Percentiles rank a stretch among this genome's conserved stretches.
phyloP scores from a whole-genome alignment of 2,888 invertebrate species.

The Acanthacorydalis orientalis region DNA sequence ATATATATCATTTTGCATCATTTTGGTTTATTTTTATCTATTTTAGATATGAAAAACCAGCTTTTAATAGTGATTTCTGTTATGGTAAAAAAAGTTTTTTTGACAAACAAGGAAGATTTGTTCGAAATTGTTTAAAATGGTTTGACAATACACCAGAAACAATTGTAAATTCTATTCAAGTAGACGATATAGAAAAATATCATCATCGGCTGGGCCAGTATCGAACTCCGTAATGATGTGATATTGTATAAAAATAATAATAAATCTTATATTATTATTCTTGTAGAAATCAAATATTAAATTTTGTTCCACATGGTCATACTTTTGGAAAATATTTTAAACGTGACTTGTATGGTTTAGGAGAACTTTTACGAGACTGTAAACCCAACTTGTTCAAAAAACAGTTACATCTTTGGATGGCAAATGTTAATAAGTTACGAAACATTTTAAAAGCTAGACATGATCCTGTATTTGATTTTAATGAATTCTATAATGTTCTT shows the following conservation, averaged over 20 bases:
- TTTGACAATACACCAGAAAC: conserved; percentile 20
- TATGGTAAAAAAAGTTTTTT: conserved; percentile 28
- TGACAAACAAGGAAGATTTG: conserved; percentile 31
- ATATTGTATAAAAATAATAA: neutral
- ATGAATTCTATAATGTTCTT: conserved; percentile 11
- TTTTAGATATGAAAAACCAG: conserved; percentile 21
- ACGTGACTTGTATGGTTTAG: conserved; percentile 26
- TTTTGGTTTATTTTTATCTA: too few relatives aligned
- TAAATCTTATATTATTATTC: neutral
- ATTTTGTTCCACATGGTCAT: conserved; percentile 28
- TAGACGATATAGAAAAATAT: conserved; percentile 23
- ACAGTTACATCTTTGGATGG: conserved; percentile 28
- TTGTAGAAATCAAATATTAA: conserved; percentile 28
- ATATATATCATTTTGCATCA: too few relatives aligned
- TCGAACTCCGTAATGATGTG: conserved; percentile 24
- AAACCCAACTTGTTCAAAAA: conserved; percentile 23
- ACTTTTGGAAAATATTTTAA: conserved; percentile 27
- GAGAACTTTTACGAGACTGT: conserved; percentile 27
- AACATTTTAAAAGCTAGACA: conserved; percentile 21
- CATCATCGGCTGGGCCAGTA: conserved; percentile 25
- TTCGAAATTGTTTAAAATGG: conserved; percentile 29
- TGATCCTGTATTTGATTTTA: conserved; percentile 12
- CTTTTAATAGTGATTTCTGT: conserved; percentile 26
- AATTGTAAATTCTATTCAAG: conserved; percentile 25
- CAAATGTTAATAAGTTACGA: conserved; percentile 27